Evolutionary conservation across 2,888 invertebrate genomes (phyloP), one percentile per base, ranked within the genome.

Genomic region (Parnassius apollo): DNA sequence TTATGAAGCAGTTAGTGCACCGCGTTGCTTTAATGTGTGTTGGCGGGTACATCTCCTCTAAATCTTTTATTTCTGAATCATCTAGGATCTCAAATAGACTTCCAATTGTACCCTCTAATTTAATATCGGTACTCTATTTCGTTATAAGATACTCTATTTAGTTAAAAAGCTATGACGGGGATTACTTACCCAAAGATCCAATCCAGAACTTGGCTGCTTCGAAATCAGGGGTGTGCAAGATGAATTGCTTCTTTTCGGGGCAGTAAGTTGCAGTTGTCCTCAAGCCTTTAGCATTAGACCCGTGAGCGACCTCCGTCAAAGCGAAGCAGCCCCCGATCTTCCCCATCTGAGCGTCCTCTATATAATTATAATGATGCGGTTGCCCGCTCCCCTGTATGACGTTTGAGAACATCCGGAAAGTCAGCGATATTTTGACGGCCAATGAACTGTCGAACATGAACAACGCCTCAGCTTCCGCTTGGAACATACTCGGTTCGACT

Each of bases 141-240:
- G 35, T 35, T 35, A 35, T 7, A 0, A 35, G 35, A 35, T 4
- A 4, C 35, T 7, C 7, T 7, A 4, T 35, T 7, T 7, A 35
- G 35, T 35, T 35, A 7, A 35, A 7, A 35, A 7, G 7, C 35
- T 35, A 4, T 0, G 35, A 1, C 3, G 35, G 7, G 7, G 4
- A 35, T 7, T 35, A 71, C 85, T 78, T 75, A 93, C 95, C 95
- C 68, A 95, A 82, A 68, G 95, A 95, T 9, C 97, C 97, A 42
- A 95, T 95, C 98, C 98, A 98, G 80, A 96, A 97, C 86, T 98
- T 98, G 4, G 97, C 96, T 0, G 98, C 96, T 80, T 98, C 96
- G 81, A 98, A 96, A 82, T 97, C 96, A 1, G 97, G 96, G 0
- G 97, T 95, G 78, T 98, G 94, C 65, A 98, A 85, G 2, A 98